These are phyloP conservation scores for Oreotrochilus melanogaster DNA, from an alignment of 2,113 vertebrate genomes.

Conservation along the genomic window DNA sequence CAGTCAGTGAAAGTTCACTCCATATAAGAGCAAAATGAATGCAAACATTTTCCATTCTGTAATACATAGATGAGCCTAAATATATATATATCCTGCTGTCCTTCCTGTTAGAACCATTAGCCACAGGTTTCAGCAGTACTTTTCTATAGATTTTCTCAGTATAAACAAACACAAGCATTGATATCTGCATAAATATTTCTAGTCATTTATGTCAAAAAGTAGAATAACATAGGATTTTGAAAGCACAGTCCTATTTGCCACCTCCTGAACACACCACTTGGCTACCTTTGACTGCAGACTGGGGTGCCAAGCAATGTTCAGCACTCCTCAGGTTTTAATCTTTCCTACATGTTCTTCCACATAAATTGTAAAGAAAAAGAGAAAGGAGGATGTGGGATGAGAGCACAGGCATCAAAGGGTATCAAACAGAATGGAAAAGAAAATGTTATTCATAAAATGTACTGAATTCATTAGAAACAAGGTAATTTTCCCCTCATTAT, in stretches of 20 bases:
- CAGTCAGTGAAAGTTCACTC: not conserved
- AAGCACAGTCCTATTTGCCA: not conserved
- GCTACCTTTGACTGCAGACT: not conserved
- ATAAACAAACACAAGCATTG: not conserved
- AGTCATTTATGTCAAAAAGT: not conserved
- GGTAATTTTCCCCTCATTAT: not conserved
- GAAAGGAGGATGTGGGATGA: not conserved
- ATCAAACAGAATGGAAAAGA: slow-evolving; percentile 9
- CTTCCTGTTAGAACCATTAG: not conserved
- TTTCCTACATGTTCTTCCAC: not conserved
- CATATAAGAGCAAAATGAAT: not conserved
- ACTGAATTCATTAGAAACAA: not conserved
- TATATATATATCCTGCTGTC: not conserved
- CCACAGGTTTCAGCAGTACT: not conserved
- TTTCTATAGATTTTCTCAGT: not conserved
- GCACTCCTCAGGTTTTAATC: not conserved
- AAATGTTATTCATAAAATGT: not conserved
- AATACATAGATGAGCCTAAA: not conserved
- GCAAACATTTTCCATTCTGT: slow-evolving; percentile 6
- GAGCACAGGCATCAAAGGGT: not conserved
- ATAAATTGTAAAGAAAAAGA: not conserved
- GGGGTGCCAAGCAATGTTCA: not conserved
- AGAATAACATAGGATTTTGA: not conserved
- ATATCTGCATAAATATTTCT: not conserved
- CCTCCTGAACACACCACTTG: not conserved